Evolutionary conservation across 2,797 vertebrate genomes (phyloP).

Genomic region (Enteromius viviparus): DNA sequence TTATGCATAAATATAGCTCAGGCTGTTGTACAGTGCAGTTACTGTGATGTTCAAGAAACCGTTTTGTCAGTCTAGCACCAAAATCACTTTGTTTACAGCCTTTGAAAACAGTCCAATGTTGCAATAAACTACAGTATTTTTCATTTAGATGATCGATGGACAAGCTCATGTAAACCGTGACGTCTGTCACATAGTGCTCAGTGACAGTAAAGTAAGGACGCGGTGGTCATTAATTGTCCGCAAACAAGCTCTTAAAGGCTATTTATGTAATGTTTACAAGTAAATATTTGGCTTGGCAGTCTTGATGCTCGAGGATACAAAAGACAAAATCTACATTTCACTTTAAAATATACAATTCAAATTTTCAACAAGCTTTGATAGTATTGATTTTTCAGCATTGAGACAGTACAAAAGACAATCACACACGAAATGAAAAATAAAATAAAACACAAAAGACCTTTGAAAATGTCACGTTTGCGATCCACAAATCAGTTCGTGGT

Average conservation of each 20-base stretch:
- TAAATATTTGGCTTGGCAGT: conserved; percentile 70
- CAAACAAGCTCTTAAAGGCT: conserved; percentile 65
- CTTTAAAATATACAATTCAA: conserved; percentile 86
- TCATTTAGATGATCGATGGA: conserved; percentile 44
- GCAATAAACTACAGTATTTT: conserved; percentile 20
- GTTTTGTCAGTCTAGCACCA: conserved; percentile 72
- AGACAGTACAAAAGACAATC: conserved; percentile 78
- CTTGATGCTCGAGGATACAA: conserved; percentile 65
- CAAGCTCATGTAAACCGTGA: conserved; percentile 63
- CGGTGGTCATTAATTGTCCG: conserved; percentile 40
- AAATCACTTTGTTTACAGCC: conserved; percentile 33
- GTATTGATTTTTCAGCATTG: conserved; percentile 79
- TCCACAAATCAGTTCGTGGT: conserved; percentile 73
- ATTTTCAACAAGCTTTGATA: conserved; percentile 81
- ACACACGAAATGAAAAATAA: conserved; percentile 65
- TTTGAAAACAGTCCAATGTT: conserved; percentile 27
- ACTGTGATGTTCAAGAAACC: conserved; percentile 70
- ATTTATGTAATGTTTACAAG: conserved; percentile 66
- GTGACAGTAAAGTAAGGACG: conserved; percentile 28
- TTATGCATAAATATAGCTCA: conserved; percentile 79
- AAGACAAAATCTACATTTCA: conserved; percentile 77
- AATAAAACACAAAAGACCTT: conserved; percentile 61
- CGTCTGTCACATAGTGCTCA: conserved; percentile 55
- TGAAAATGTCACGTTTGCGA: conserved; percentile 71
- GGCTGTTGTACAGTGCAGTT: conserved; percentile 78